Conservation (phyloP, 2,113 vertebrate species). For the Salvelinus alpinus region DNA sequence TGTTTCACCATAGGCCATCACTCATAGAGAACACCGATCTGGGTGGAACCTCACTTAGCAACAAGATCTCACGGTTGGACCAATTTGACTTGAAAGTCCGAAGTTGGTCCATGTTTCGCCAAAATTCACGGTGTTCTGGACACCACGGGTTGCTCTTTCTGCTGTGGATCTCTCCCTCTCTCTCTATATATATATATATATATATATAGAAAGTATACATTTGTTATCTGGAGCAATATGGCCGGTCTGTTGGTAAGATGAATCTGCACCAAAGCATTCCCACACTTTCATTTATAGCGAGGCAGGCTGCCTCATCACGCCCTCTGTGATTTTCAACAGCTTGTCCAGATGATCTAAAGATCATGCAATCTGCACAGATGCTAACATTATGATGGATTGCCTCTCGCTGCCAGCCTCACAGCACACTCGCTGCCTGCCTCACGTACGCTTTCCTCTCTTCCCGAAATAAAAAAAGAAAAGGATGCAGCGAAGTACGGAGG, state of each 20-base stretch:
- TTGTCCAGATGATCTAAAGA: conserved; percentile 48
- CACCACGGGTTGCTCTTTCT: too few relatives aligned
- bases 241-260: neutral
- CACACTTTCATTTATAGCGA: conserved; percentile 19
- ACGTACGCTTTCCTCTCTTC: neutral
- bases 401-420: conserved; percentile 2
- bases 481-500: neutral
- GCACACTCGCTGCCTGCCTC: neutral
- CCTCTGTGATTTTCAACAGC: conserved; percentile 32
- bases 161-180: neutral
- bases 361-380: conserved; percentile 40
- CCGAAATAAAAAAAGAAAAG: neutral
- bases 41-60: neutral
- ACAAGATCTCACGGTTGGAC: too few relatives aligned
- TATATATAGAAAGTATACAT: neutral
- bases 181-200: neutral
- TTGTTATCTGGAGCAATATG: neutral
- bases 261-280: neutral
- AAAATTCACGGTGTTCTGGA: too few relatives aligned
- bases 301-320: conserved; percentile 18
- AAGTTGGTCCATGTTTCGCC: too few relatives aligned
- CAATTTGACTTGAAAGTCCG: too few relatives aligned
- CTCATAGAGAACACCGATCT: conserved; percentile 63
- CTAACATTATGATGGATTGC: conserved; percentile 42
- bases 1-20: conserved; percentile 68